phyloP scores from a whole-genome alignment of 2,888 invertebrate genomes.

The Drosophila tripunctata region DNA sequence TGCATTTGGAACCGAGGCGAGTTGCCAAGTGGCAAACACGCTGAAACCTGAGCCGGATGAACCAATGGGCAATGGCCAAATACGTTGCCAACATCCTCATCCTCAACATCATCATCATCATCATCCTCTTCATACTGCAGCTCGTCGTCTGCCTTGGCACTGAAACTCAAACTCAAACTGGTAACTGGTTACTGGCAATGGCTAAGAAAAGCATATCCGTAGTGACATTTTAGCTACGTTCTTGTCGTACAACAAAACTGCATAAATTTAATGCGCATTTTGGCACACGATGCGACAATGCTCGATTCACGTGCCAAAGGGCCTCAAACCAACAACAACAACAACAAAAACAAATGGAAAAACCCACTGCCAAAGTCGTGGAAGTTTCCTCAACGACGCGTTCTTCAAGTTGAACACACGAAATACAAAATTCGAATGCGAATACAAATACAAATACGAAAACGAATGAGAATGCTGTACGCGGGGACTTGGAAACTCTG shows the following conservation, averaged over 20 bases:
- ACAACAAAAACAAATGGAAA: no score
- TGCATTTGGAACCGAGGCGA: slow-evolving; percentile 19
- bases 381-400: no score
- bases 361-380: no score
- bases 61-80: slow-evolving; percentile 44
- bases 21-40: slow-evolving; percentile 60
- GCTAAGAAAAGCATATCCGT: slow-evolving; percentile 46
- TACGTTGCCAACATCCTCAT: slow-evolving; percentile 56
- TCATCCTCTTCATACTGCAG: no score
- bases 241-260: slow-evolving; percentile 74
- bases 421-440: slow-evolving; percentile 25
- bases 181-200: slow-evolving; percentile 39
- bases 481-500: neutral
- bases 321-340: slow-evolving; percentile 6
- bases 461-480: slow-evolving; percentile 12
- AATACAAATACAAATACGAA: slow-evolving; percentile 17
- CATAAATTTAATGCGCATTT: slow-evolving; percentile 83
- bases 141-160: slow-evolving; percentile 62
- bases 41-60: slow-evolving; percentile 74
- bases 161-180: neutral
- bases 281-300: slow-evolving; percentile 78
- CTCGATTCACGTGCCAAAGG: slow-evolving; percentile 67
- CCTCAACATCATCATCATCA: slow-evolving; percentile 65
- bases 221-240: slow-evolving; percentile 63
- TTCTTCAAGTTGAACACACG: slow-evolving; percentile 42